Conservation (phyloP, 2,113 vertebrate genomes). For the Rhizomys pruinosus region DNA sequence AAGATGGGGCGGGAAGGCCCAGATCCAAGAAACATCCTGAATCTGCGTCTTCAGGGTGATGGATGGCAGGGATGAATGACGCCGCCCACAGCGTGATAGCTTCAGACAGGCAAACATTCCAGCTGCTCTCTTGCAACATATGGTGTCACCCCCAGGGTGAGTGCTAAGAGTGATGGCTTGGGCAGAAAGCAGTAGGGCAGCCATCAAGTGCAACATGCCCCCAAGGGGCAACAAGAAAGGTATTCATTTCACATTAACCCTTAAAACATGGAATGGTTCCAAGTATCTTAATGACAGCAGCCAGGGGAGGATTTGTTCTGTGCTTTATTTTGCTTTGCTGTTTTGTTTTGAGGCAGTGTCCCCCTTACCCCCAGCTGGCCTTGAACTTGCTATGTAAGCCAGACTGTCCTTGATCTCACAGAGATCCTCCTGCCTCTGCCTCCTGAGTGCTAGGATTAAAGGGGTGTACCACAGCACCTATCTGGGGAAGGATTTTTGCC, state of each 20-base stretch:
- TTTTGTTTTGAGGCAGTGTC: too few relatives aligned
- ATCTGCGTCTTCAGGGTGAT: background rate
- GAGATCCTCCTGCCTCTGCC: too few relatives aligned
- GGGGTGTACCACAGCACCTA: too few relatives aligned
- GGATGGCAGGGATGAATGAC: background rate
- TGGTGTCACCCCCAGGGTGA: background rate
- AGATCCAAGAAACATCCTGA: background rate
- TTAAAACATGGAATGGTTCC: background rate
- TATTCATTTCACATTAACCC: background rate
- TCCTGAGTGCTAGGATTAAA: too few relatives aligned
- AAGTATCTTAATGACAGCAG: background rate
- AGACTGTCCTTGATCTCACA: too few relatives aligned
- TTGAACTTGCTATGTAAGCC: too few relatives aligned
- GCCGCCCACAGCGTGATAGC: background rate
- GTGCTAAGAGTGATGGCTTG: background rate
- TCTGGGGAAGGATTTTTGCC: too few relatives aligned
- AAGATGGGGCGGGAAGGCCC: background rate
- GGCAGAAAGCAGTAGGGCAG: background rate
- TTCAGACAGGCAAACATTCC: background rate
- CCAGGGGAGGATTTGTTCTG: background rate
- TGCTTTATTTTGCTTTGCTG: too few relatives aligned
- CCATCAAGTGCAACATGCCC: background rate
- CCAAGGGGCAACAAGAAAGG: background rate
- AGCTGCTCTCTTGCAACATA: background rate
- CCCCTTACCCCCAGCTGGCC: too few relatives aligned